These are phyloP conservation scores for Drosophila tropicalis DNA, from an alignment of 1,140 invertebrate species.

Conservation along the genomic window DNA sequence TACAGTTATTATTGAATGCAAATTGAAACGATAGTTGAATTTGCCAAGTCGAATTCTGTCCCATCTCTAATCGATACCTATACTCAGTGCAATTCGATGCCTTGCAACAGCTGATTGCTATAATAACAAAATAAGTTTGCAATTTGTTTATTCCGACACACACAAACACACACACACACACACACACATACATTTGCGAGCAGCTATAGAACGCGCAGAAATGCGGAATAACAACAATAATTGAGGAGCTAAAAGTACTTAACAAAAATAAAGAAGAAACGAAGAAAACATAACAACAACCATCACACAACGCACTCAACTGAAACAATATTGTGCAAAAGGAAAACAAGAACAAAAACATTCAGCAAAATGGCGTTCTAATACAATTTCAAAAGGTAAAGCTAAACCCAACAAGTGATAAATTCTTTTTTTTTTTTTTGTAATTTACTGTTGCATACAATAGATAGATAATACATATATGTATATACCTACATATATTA, in stretches of 20 bases:
- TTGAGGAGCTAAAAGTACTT: conserved; percentile 3
- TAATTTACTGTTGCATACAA: conserved; percentile 18
- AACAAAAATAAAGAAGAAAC: conserved; percentile 5
- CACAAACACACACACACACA: conserved; percentile 11
- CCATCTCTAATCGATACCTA: conserved; percentile 9
- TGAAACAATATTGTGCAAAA: conserved; percentile 14
- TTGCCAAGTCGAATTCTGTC: not conserved
- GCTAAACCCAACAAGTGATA: not conserved
- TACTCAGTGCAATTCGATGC: conserved; percentile 1
- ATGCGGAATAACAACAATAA: conserved; percentile 9
- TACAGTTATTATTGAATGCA: no score
- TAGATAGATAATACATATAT: conserved; percentile 7
- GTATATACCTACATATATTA: not conserved
- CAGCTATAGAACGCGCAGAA: conserved; percentile 11
- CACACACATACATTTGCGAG: not conserved
- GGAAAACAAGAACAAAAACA: not conserved
- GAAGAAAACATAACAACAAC: conserved; percentile 1
- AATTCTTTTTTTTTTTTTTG: not conserved
- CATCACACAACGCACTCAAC: conserved; percentile 3
- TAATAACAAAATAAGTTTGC: conserved; percentile 46
- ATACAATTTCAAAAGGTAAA: conserved; percentile 10
- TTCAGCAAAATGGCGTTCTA: conserved; percentile 54
- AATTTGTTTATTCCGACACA: conserved; percentile 51
- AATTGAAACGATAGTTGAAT: no score
- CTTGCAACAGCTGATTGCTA: conserved; percentile 26